Conservation (phyloP, 2,888 invertebrate genomes). For the Carpatolechia fugitivella region DNA sequence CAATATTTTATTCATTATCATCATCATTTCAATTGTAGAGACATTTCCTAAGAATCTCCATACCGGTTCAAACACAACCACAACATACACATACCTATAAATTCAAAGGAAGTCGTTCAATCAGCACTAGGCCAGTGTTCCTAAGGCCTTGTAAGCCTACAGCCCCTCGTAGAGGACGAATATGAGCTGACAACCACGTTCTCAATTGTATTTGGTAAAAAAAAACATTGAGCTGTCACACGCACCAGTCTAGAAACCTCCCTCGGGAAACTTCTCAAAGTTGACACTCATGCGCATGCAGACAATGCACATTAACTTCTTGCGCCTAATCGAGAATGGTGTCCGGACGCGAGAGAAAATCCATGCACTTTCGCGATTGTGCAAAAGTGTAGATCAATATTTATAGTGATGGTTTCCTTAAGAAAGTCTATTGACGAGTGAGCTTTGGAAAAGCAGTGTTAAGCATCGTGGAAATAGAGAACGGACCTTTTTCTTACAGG, state of each 20-base stretch:
- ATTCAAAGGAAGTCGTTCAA: too few relatives aligned
- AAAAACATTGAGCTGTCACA: neutral
- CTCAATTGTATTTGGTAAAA: too few relatives aligned
- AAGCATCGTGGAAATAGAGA: neutral
- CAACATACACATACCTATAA: too few relatives aligned
- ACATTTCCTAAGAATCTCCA: too few relatives aligned
- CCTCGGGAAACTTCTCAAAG: neutral
- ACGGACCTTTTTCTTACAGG: too few relatives aligned
- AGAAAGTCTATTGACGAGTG: neutral
- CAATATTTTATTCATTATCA: too few relatives aligned
- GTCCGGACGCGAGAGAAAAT: neutral
- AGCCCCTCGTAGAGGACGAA: too few relatives aligned
- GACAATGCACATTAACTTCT: neutral
- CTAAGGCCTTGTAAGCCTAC: too few relatives aligned
- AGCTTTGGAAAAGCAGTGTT: neutral
- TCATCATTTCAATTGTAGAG: too few relatives aligned
- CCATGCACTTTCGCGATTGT: neutral
- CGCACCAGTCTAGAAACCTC: neutral
- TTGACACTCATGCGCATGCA: neutral
- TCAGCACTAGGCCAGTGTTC: too few relatives aligned
- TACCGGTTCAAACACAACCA: too few relatives aligned
- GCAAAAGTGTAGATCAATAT: neutral
- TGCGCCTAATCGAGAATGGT: neutral
- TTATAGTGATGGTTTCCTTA: neutral
- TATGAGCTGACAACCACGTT: too few relatives aligned